Percentiles rank a stretch among this genome's conserved stretches.
Conservation (phyloP, 1,140 invertebrate genomes). For the Sitobion miscanthi region DNA sequence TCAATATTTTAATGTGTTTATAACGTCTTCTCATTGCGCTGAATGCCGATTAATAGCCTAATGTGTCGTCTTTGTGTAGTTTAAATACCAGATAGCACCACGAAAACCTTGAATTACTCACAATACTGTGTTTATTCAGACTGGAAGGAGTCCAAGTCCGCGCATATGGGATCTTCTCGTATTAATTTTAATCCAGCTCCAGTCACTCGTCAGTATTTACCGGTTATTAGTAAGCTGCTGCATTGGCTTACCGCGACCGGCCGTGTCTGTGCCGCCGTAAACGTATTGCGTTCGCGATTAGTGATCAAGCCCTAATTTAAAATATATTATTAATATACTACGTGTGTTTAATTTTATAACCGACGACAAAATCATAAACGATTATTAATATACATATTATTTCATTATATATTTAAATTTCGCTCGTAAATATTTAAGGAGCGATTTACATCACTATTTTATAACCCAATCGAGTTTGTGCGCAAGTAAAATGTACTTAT, state of each 20-base stretch:
- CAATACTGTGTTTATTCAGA: conserved; percentile 28
- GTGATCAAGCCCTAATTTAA: background rate
- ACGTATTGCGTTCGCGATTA: conserved; percentile 8
- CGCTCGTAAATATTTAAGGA: background rate
- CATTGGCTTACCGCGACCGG: background rate
- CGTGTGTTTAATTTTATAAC: background rate
- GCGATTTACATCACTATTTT: background rate
- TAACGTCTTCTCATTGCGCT: background rate
- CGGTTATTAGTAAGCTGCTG: background rate
- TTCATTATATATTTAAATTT: conserved; percentile 26
- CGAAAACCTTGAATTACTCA: conserved; percentile 48
- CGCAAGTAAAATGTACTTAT: background rate
- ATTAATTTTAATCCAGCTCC: conserved; percentile 54
- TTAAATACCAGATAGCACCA: conserved; percentile 53
- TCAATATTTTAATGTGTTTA: background rate
- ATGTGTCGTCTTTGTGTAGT: background rate
- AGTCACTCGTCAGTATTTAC: conserved; percentile 45
- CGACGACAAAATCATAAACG: background rate
- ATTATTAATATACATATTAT: background rate
- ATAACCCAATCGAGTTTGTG: conserved; percentile 3
- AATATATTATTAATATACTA: background rate
- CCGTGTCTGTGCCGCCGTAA: background rate
- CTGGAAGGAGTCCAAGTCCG: conserved; percentile 55
- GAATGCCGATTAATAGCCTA: background rate
- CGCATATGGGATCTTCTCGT: conserved; percentile 45